phyloP scores from a whole-genome alignment of 2,888 invertebrate species.

The Troglohyphantes excavatus region DNA sequence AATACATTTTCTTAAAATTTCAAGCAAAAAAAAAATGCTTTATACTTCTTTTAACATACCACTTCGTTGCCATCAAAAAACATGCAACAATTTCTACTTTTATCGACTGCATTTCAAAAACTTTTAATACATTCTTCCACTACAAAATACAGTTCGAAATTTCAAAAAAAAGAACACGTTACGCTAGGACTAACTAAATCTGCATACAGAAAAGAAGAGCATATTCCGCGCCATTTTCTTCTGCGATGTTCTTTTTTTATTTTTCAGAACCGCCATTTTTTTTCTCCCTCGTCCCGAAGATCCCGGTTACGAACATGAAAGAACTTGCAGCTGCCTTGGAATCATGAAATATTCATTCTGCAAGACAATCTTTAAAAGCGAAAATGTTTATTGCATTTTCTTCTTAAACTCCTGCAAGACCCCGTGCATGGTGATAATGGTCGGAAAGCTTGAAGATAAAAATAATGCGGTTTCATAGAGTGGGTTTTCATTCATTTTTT shows the following conservation, averaged over 20 bases:
- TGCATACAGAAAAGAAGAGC: constrained; percentile 7
- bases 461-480: constrained; percentile 3
- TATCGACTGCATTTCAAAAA: background rate
- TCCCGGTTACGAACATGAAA: constrained; percentile 23
- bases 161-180: background rate
- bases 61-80: too few species aligned
- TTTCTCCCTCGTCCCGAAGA: background rate
- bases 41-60: too few species aligned
- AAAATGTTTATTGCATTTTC: constrained; percentile 71
- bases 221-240: background rate
- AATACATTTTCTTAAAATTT: too few species aligned
- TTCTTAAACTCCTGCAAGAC: constrained; percentile 31
- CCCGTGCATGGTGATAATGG: constrained; percentile 39
- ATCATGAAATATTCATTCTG: constrained; percentile 72
- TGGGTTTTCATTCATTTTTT: constrained; percentile 12
- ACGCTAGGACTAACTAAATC: constrained; percentile 42
- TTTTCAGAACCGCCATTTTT: background rate
- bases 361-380: constrained; percentile 47
- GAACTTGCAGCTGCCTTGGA: constrained; percentile 17
- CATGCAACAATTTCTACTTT: too few species aligned
- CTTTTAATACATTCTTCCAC: background rate
- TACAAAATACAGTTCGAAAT: background rate
- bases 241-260: background rate
- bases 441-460: constrained; percentile 46
- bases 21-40: too few species aligned